These are phyloP conservation scores for Ia io DNA, from an alignment of 2,113 vertebrate genomes.

Conservation along the genomic window DNA sequence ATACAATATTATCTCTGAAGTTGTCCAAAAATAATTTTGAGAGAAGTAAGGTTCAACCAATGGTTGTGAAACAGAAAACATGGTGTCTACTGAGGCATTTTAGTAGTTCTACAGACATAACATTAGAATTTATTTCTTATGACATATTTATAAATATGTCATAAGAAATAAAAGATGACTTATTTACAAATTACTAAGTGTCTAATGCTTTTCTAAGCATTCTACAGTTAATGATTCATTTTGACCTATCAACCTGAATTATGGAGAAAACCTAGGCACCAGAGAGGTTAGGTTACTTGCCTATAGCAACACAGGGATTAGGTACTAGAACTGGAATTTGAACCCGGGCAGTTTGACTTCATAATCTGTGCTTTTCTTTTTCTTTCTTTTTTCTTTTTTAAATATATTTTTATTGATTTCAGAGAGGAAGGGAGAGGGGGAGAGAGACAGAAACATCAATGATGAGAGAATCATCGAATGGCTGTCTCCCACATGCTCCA, in stretches of 20 bases:
- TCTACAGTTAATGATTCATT: background rate
- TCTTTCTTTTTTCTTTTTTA: background rate
- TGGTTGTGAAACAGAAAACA: background rate
- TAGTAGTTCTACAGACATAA: background rate
- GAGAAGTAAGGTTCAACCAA: background rate
- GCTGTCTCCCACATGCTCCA: too few species aligned
- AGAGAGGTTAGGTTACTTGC: background rate
- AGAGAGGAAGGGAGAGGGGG: too few species aligned
- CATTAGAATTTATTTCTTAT: background rate
- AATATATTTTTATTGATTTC: too few species aligned
- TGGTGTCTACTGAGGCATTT: background rate
- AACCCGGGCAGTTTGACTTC: background rate
- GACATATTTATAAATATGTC: background rate
- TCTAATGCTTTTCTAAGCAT: too few species aligned
- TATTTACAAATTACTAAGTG: background rate
- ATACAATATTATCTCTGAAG: background rate
- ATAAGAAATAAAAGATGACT: background rate
- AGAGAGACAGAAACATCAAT: too few species aligned
- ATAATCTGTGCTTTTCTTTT: background rate
- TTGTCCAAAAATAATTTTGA: background rate
- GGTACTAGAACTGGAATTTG: background rate
- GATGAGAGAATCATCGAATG: too few species aligned
- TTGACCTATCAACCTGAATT: background rate
- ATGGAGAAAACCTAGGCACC: background rate
- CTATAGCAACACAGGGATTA: background rate